A percentile compares a stretch with the other conserved stretches of the same genome.
phyloP scores from a whole-genome alignment of 2,113 vertebrate species.

The Pseudolaguvia tuberculata region DNA sequence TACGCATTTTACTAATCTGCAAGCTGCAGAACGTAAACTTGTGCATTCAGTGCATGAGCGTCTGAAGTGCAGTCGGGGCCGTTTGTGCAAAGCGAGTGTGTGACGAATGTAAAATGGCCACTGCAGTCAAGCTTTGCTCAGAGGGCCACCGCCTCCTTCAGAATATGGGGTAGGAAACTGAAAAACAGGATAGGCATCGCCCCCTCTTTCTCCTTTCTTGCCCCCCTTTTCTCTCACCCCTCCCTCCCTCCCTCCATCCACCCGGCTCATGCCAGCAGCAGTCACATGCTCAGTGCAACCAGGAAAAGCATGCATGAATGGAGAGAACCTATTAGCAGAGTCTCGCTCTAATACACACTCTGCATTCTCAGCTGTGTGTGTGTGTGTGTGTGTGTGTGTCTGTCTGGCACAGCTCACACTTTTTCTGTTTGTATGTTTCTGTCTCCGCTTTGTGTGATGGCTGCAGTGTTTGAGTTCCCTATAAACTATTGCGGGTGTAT shows the following conservation, averaged over 20 bases:
- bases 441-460: background rate
- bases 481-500: background rate
- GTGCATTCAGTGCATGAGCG: background rate
- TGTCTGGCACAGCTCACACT: constrained; percentile 1
- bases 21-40: background rate
- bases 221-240: constrained; percentile 13
- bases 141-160: constrained; percentile 8
- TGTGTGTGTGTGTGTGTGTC: constrained; percentile 20
- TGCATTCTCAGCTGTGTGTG: constrained; percentile 22
- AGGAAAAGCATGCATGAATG: constrained; percentile 37
- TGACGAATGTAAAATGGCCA: constrained; percentile 29
- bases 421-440: constrained; percentile 13
- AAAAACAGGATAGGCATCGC: constrained; percentile 22
- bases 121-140: constrained; percentile 23
- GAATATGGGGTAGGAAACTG: constrained; percentile 22
- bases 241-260: constrained; percentile 17
- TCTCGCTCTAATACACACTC: constrained; percentile 26
- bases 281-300: constrained; percentile 24
- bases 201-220: constrained; percentile 15
- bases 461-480: background rate
- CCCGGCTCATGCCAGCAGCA: constrained; percentile 21
- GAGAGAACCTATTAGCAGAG: constrained; percentile 4
- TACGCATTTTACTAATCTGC: background rate
- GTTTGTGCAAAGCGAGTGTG: constrained; percentile 15
- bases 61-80: background rate